Base-by-base conservation (phyloP, 2,888 invertebrate species). In the Tipula confusa region DNA sequence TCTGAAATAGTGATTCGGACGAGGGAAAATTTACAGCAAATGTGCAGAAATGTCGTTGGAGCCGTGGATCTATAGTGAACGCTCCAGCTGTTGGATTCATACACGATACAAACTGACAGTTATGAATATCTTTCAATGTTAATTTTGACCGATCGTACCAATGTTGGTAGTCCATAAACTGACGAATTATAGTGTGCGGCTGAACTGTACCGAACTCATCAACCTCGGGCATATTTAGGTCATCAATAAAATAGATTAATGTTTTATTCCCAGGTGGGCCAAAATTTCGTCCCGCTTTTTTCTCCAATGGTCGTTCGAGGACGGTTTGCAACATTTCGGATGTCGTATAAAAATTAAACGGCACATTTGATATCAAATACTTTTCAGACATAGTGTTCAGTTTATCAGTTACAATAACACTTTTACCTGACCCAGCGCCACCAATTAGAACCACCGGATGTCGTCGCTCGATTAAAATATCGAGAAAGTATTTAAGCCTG, bases 11-110 rank as follows among this genome's bases (percentile, higher is more conserved):
- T 0, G 97, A 95, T 83, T 97, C 97, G 15, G 91, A 88, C 1
- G 94, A 93, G 2, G 98, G 98, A 87, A 96, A 97, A 90, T 97
- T 97, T 81, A 96, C 93, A 79, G 96, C 95, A 88, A 96, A 96
- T 0, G 95, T 95, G 86, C 95, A 94, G 88, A 96, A 97, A 87
- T 96, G 96, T 84, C 96, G 90, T 88, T 98, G 97, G 11, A 98
- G 91, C 36, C 98, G 92, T 0, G 97, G 93, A 90, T 98, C 95
- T 84, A 98, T 97, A 15, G 96, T 97, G 88, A 98, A 98, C 83
- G 96, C 97, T 18, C 98, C 98, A n/a, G 98, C 96, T 0, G 97
- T 97, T 0, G 98, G 98, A 89, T 98, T 98, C 98, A 98, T 98
- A 88, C 96, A 96, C 0, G 97, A 95, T 15, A 98, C 94, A 88